Evolutionary conservation across 35 echinoderm and acorn worm species (phyloP), one percentile per base, ranked within the genome.

Genomic region (Ptychodera flava): DNA sequence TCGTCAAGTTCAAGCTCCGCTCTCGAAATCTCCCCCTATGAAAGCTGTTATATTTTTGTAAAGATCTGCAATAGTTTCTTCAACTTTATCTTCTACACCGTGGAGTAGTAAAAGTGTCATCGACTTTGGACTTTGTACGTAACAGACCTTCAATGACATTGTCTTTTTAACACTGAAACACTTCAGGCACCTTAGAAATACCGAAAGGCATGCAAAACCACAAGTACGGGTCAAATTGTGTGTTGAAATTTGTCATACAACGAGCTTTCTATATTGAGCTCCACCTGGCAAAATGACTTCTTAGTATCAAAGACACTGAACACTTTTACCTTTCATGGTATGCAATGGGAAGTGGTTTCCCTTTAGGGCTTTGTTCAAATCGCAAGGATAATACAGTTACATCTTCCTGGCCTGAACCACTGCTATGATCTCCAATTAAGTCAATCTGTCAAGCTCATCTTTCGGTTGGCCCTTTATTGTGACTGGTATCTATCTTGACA

Each of bases 71-170:
- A 76, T 79, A 38, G 90, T 90, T 84, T 91, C 93, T 34, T 76
- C 35, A 33, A 88, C 35, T 75, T 85, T 94, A 34, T 36, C 15
- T 1, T 86, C 92, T 38, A 85, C 83, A 1, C 93, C 93, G 75
- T 79, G 90, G 1, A 95, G 90, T 28, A 95, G 83, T 32, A 92
- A n/a, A n/a, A n/a, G n/a, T 92, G 77, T 92, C 93, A 82, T 95
- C 93, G 1, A 87, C 93, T 16, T 91, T 87, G 33, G 77, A 88
- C 36, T 36, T 45, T 34, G 84, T 87, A 33, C 93, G 87, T 82
- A 45, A 77, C 16, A 91, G 31, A 28, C 87, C 86, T 83, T 92
- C 88, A 27, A 93, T 37, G 6, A 77, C 29, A 33, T 12, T 2
- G 82, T 85, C 32, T 78, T 35, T 10, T 79, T 28, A 30, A 10